phyloP scores from a whole-genome alignment of 1,140 invertebrate genomes.

The Listronotus oregonensis region DNA sequence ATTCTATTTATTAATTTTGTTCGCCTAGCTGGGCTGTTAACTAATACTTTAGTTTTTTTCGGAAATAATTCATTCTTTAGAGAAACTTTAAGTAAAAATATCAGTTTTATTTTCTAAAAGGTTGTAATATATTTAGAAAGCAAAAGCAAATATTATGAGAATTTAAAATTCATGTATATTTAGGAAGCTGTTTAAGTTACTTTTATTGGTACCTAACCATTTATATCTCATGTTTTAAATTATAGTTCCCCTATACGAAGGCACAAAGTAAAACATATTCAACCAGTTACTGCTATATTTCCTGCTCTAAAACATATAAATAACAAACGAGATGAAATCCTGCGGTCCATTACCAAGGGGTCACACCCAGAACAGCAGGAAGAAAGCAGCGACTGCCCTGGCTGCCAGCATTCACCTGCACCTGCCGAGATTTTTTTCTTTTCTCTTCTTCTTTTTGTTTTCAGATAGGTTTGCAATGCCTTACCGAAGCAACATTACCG shows the following conservation, averaged over 20 bases:
- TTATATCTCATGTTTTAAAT: constrained; percentile 20
- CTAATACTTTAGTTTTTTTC: too few relatives aligned
- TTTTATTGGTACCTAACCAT: constrained; percentile 2
- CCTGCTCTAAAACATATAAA: constrained; percentile 35
- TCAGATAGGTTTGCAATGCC: constrained; percentile 3
- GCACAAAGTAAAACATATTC: constrained; percentile 25
- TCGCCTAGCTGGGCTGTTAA: too few relatives aligned
- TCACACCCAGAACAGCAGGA: constrained; percentile 39
- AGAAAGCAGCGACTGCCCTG: constrained; percentile 15
- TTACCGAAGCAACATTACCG: constrained; percentile 9
- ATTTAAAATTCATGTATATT: too few relatives aligned
- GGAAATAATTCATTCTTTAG: too few relatives aligned
- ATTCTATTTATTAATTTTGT: too few relatives aligned
- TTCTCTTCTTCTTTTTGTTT: constrained; percentile 8
- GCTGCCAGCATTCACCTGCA: constrained; percentile 40
- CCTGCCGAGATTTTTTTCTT: constrained; percentile 25
- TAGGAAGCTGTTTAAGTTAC: too few relatives aligned
- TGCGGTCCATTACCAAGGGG: constrained; percentile 31
- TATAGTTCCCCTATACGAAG: neutral
- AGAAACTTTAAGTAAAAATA: too few relatives aligned
- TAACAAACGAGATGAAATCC: constrained; percentile 38
- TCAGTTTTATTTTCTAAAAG: too few relatives aligned
- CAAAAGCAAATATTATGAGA: too few relatives aligned
- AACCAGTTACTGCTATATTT: constrained; percentile 24
- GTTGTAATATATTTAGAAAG: too few relatives aligned